Evolutionary conservation across 2,888 invertebrate genomes (phyloP).

Genomic region (Gisinianus flammeolus): DNA sequence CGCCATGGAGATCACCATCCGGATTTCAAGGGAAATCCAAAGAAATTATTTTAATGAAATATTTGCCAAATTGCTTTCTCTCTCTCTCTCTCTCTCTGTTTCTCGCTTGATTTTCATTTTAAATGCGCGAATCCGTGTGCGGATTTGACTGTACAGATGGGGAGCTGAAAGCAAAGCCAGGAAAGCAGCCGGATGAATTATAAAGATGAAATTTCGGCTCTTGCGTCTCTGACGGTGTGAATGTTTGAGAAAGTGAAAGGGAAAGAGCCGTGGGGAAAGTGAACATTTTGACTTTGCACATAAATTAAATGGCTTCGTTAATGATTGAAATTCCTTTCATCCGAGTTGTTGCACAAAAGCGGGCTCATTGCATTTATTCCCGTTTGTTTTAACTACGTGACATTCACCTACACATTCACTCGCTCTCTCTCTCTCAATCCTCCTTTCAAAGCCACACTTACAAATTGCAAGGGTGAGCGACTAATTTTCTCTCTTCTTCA

Average conservation of each 20-base stretch:
- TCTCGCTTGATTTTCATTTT: not conserved
- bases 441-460: conserved; percentile 1
- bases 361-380: conserved; percentile 16
- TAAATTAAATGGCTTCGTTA: conserved; percentile 38
- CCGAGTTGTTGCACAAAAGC: not conserved
- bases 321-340: conserved; percentile 33
- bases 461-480: conserved; percentile 4
- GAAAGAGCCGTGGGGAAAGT: not conserved
- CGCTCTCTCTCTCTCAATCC: not conserved
- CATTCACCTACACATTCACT: not conserved
- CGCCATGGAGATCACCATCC: no score
- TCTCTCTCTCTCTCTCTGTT: not conserved
- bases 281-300: conserved; percentile 16
- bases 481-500: conserved; percentile 15
- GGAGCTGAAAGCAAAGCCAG: no score
- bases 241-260: not conserved
- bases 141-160: not conserved
- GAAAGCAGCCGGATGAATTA: no score
- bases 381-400: conserved; percentile 10
- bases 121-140: not conserved
- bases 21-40: not conserved
- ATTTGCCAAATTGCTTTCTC: not conserved
- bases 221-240: no score
- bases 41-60: conserved; percentile 2
- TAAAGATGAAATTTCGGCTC: no score